Base-by-base conservation (phyloP, 1,140 invertebrate genomes). In the Sweltsa coloradensis region DNA sequence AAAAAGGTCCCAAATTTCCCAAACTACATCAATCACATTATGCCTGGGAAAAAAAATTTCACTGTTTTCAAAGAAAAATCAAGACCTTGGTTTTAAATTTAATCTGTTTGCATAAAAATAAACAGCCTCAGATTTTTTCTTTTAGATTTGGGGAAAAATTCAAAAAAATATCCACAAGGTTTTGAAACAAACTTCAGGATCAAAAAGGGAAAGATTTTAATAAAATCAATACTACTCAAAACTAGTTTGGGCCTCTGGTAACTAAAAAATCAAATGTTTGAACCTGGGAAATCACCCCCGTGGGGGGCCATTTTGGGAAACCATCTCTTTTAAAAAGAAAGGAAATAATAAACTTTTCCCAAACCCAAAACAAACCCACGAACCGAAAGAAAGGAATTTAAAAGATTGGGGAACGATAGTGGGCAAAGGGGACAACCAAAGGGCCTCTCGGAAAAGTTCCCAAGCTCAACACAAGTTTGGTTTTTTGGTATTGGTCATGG, bases 391-490 rank as follows among this genome's bases (percentile, higher is more conserved):
- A n/a, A n/a, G n/a, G n/a, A n/a, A n/a, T n/a, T n/a, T n/a, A n/a
- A n/a, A n/a, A n/a, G 16, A 36, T 37, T 6, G 40, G 29, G 25
- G 40, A 18, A 25, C 6, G 31, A 47, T 4, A 19, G 18, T 37
- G 31, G 18, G 19, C 31, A 34, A n/a, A n/a, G 40, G 27, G 40
- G 22, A 43, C 41, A 18, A 16, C 26, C 25, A 22, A 45, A 27
- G 42, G 13, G 6, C 13, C 19, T 21, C 44, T 13, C 13, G n/a
- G 39, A 16, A 9, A 36, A 24, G 24, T 46, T 19, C 25, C 29
- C 39, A 50, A 46, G 49, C 49, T 45, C 42, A 47, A 49, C 39
- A 49, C 39, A 49, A 49, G 29, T 37, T n/a, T n/a, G n/a, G 26
- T 34, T 40, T 49, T 34, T 49, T 39, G 34, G n/a, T 40, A 14